Conservation (phyloP, 2,888 invertebrate genomes). For the Drosophila greeni region DNA sequence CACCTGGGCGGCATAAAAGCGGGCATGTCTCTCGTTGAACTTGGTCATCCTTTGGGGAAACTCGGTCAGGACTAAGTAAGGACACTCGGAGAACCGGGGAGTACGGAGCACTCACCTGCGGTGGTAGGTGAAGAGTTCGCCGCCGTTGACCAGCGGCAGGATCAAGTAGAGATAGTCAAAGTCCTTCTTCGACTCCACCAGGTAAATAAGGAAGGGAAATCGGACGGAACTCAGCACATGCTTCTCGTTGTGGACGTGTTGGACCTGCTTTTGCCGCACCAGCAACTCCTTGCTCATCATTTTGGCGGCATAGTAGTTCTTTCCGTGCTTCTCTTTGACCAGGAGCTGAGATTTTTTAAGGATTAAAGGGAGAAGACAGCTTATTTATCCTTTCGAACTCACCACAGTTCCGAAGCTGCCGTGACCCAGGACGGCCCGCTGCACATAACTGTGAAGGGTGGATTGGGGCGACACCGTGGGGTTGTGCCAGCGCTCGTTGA, state of each 20-base stretch:
- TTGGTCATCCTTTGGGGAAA: constrained; percentile 71
- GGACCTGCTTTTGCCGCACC: constrained; percentile 92
- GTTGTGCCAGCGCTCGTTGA: constrained; percentile 54
- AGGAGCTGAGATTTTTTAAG: constrained; percentile 39
- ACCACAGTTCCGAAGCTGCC: constrained; percentile 70
- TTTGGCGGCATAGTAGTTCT: constrained; percentile 90
- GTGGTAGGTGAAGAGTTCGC: constrained; percentile 91
- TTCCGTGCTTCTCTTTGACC: constrained; percentile 60
- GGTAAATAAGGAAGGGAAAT: constrained; percentile 92
- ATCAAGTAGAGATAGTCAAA: constrained; percentile 90
- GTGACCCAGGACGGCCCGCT: constrained; percentile 57
- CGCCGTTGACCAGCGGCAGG: constrained; percentile 91
- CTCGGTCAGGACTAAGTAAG: neutral
- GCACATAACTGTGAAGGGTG: constrained; percentile 56
- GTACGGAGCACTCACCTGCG: constrained; percentile 80
- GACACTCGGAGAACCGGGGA: neutral
- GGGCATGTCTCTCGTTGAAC: constrained; percentile 87
- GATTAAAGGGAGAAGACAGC: neutral
- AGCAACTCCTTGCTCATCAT: constrained; percentile 91
- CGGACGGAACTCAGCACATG: constrained; percentile 89
- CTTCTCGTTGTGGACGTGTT: constrained; percentile 94
- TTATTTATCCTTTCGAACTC: constrained; percentile 6
- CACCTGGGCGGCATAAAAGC: constrained; percentile 94
- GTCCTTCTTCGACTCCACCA: constrained; percentile 92
- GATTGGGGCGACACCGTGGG: constrained; percentile 51